phyloP scores from a whole-genome alignment of 2,888 invertebrate genomes.

The Apamea anceps region DNA sequence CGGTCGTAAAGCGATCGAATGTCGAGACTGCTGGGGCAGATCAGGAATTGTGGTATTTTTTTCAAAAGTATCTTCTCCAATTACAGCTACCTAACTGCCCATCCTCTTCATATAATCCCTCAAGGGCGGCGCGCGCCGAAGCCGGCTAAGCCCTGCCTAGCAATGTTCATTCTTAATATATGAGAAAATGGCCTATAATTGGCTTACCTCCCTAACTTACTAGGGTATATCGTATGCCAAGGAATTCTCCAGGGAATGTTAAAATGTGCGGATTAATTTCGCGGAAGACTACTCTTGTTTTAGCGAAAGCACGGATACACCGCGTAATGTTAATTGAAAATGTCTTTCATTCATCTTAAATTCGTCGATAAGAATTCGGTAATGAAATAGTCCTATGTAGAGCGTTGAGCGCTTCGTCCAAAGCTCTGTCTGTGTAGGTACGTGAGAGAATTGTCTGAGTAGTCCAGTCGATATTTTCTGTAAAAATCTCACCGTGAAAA shows the following conservation, averaged over 20 bases:
- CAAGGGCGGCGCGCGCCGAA: constrained; percentile 7
- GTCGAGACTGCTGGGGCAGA: too few relatives aligned
- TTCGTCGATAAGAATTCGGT: not conserved
- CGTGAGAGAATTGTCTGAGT: not conserved
- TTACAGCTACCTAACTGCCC: not conserved
- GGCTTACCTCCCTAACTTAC: constrained; percentile 35
- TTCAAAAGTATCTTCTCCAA: not conserved
- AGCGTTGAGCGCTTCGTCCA: not conserved
- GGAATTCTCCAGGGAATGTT: constrained; percentile 2
- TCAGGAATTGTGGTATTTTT: not conserved
- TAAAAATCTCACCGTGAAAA: too few relatives aligned
- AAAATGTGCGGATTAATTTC: constrained; percentile 1
- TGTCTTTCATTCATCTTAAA: not conserved
- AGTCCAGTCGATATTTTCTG: not conserved
- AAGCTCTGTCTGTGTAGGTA: not conserved
- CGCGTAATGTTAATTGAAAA: not conserved
- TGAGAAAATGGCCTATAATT: constrained; percentile 14
- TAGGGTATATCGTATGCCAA: not conserved
- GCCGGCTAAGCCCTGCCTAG: constrained; percentile 8
- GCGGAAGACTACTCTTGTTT: not conserved
- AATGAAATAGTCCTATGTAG: not conserved
- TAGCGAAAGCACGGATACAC: not conserved
- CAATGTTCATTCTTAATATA: constrained; percentile 33
- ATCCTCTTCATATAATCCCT: not conserved
- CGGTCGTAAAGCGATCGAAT: too few relatives aligned